Conservation (phyloP, 2,888 invertebrate species). For the Phalangium opilio region DNA sequence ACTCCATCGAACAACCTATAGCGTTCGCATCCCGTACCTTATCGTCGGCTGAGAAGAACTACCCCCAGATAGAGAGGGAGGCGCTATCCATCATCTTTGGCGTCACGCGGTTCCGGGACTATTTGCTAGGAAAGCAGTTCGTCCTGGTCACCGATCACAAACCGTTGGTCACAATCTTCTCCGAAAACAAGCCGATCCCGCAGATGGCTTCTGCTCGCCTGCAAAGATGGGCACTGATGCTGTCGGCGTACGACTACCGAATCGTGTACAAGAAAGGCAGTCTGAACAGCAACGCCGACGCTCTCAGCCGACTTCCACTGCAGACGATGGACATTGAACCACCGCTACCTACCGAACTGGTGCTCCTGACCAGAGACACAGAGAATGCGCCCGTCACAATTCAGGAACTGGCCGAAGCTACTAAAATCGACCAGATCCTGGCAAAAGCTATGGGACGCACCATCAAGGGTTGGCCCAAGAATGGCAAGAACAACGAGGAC, state of each 20-base stretch:
- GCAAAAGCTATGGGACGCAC: neutral
- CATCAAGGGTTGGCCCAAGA: constrained; percentile 1
- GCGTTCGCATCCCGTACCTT: constrained; percentile 20
- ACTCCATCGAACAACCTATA: constrained; percentile 29
- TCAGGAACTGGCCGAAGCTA: neutral
- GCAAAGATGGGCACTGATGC: constrained; percentile 23
- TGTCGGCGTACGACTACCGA: constrained; percentile 27
- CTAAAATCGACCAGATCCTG: neutral
- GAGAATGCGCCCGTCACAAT: constrained; percentile 2
- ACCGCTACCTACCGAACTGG: constrained; percentile 1
- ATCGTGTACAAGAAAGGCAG: constrained; percentile 23
- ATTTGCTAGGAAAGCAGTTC: constrained; percentile 29
- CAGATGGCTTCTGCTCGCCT: constrained; percentile 24
- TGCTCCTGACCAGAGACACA: constrained; percentile 1
- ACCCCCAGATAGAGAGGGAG: constrained; percentile 23
- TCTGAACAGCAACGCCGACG: constrained; percentile 26
- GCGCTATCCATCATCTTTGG: constrained; percentile 30
- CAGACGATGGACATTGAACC: neutral
- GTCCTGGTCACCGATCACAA: constrained; percentile 30
- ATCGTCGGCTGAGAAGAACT: constrained; percentile 17
- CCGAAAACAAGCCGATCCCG: constrained; percentile 15
- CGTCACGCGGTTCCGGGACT: constrained; percentile 30
- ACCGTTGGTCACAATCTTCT: constrained; percentile 24
- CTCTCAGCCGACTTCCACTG: constrained; percentile 22
- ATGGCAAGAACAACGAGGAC: neutral